phyloP scores from a whole-genome alignment of 1,140 invertebrate genomes.

The Eciton burchellii region DNA sequence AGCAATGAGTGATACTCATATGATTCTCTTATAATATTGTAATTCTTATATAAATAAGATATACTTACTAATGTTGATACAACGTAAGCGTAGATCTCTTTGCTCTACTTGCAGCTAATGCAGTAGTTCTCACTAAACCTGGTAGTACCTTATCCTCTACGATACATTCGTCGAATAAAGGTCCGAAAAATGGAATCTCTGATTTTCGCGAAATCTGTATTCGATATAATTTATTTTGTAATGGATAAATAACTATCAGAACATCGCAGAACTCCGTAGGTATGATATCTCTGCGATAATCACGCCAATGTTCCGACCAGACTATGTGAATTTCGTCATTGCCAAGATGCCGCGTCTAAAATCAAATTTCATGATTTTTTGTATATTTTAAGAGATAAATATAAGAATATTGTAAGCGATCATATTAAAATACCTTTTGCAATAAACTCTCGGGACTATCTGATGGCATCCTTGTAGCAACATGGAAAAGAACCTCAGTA shows the following conservation, averaged over 20 bases:
- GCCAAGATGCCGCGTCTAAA: slow-evolving; percentile 96
- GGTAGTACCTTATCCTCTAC: slow-evolving; percentile 94
- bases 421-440: slow-evolving; percentile 90
- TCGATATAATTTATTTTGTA: slow-evolving; percentile 88
- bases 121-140: slow-evolving; percentile 95
- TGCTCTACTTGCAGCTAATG: slow-evolving; percentile 96
- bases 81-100: slow-evolving; percentile 94
- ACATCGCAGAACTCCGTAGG: slow-evolving; percentile 99
- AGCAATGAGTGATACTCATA: slow-evolving; percentile 58
- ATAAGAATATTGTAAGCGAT: too few relatives aligned
- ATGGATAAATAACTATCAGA: slow-evolving; percentile 98
- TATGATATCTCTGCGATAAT: slow-evolving; percentile 98
- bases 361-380: slow-evolving; percentile 50
- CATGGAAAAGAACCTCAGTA: slow-evolving; percentile 95
- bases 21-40: background rate
- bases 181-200: slow-evolving; percentile 97
- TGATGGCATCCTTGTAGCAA: slow-evolving; percentile 98
- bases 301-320: slow-evolving; percentile 98
- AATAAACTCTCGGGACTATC: slow-evolving; percentile 94
- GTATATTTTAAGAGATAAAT: background rate
- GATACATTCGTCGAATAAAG: slow-evolving; percentile 97
- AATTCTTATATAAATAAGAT: background rate
- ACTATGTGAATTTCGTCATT: slow-evolving; percentile 99
- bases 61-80: slow-evolving; percentile 96
- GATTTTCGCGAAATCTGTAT: slow-evolving; percentile 83